Base-by-base conservation (phyloP, 2,113 vertebrate species). In the Calonectris borealis region DNA sequence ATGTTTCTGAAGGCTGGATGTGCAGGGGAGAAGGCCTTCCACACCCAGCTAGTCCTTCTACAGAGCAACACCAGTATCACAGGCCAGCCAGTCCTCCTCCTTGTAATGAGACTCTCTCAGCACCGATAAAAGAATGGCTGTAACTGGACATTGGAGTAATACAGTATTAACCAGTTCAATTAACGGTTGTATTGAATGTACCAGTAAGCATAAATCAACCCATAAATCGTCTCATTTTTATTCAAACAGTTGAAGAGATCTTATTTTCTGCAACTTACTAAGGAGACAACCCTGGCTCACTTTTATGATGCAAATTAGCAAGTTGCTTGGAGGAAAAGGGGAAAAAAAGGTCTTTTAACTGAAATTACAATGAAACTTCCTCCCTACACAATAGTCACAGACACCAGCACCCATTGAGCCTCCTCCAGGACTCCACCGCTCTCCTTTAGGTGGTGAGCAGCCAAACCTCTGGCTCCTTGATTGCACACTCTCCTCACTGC, bases 271-370 rank as follows among this genome's bases (percentile, higher is more conserved):
- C 52, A 62, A 9, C 29, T 70, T 5, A 32, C 16, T 51, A 31
- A 44, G 38, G 27, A 79, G 70, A 72, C 22, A 85, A 46, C 10
- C 26, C 73, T 5, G 32, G 7, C 22, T 64, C 32, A 22, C 73
- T 87, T 82, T 75, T 94, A 42, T 94, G 54, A 96, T 85, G 95
- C 58, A 94, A 94, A 94, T 91, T 7, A 93, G 48, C 29, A 82
- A 83, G 38, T 4, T 22, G 49, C 42, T 69, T 62, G 62, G 36
- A 91, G 49, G 57, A 94, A 79, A 44, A 46, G 29, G 20, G 17
- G 12, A 1, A 34, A 22, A 48, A 85, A 93, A 61, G 42, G 26
- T 38, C 58, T 86, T 88, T 88, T 36, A 80, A 57, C 3, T 38
- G 36, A 79, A 76, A 34, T 62, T 1, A 51, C 66, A 85, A 40